phyloP scores from a whole-genome alignment of 2,113 vertebrate genomes.

The Nansenia antarctica region DNA sequence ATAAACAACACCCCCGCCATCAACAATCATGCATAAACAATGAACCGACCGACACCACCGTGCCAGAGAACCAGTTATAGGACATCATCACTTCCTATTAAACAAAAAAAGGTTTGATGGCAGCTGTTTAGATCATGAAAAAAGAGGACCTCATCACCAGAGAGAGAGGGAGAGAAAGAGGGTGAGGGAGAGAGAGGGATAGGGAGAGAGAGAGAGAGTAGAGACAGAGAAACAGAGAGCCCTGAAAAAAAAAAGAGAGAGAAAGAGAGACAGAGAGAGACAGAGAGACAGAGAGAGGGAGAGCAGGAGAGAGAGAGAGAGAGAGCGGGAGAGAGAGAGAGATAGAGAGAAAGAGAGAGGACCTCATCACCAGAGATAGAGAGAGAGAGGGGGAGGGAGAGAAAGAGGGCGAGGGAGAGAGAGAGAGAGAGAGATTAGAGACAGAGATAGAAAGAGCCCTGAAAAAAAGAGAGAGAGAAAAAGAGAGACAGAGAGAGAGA shows the following conservation, averaged over 20 bases:
- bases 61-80: too few relatives aligned
- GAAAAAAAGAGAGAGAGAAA: background rate
- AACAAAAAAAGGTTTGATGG: too few relatives aligned
- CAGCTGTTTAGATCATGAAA: too few relatives aligned
- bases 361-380: background rate
- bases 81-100: too few relatives aligned
- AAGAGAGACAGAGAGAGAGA: background rate
- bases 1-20: too few relatives aligned
- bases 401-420: background rate
- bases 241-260: too few relatives aligned
- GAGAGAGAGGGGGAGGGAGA: constrained; percentile 12
- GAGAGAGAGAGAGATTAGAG: background rate
- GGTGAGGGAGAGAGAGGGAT: background rate
- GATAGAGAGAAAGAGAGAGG: background rate
- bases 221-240: background rate
- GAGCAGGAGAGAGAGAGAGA: too few relatives aligned
- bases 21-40: too few relatives aligned
- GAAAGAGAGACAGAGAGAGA: background rate
- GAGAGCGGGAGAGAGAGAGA: background rate
- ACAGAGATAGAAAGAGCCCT: too few relatives aligned
- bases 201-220: background rate
- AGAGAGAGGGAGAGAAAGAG: constrained; percentile 17
- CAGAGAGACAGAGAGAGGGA: background rate
- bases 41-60: too few relatives aligned
- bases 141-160: too few relatives aligned